A percentile compares a stretch with the other conserved stretches of the same genome.
Evolutionary conservation across 2,888 invertebrate genomes (phyloP).

Genomic region (Scaptomyza reducta): DNA sequence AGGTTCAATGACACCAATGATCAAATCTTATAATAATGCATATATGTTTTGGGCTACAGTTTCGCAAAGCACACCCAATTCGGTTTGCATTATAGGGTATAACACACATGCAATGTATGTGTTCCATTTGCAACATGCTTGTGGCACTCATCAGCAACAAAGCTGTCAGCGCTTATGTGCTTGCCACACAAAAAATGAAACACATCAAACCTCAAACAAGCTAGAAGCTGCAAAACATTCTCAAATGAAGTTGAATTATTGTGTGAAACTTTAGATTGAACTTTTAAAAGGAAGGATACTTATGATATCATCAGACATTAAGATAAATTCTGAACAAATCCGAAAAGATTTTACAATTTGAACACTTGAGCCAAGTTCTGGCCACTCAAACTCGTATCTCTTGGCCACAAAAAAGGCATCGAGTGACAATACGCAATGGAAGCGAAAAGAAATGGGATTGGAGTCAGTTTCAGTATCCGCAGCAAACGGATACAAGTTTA

Average conservation of each 20-base stretch:
- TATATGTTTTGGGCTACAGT: too few relatives aligned
- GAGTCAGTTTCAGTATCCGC: constrained; percentile 3
- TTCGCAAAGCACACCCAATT: neutral
- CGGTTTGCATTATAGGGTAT: neutral
- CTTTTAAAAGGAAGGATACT: neutral
- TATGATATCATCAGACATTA: too few relatives aligned
- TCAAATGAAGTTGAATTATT: neutral
- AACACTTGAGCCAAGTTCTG: neutral
- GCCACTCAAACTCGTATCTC: neutral
- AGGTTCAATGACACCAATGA: too few relatives aligned
- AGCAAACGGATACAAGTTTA: too few relatives aligned
- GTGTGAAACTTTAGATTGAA: neutral
- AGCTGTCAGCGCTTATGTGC: constrained; percentile 14
- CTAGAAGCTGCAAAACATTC: neutral
- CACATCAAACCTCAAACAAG: neutral
- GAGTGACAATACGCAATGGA: constrained; percentile 19
- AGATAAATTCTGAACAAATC: neutral
- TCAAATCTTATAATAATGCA: too few relatives aligned
- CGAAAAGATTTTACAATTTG: neutral
- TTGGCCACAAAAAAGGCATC: constrained; percentile 2
- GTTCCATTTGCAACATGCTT: constrained; percentile 36
- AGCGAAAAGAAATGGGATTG: constrained; percentile 4
- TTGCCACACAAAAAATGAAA: neutral
- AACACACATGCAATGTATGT: constrained; percentile 24
- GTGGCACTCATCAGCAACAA: constrained; percentile 20